Evolutionary conservation across 2,797 vertebrate species (phyloP), one percentile per base, ranked within the genome.

Genomic region (Gobionotothen gibberifrons): DNA sequence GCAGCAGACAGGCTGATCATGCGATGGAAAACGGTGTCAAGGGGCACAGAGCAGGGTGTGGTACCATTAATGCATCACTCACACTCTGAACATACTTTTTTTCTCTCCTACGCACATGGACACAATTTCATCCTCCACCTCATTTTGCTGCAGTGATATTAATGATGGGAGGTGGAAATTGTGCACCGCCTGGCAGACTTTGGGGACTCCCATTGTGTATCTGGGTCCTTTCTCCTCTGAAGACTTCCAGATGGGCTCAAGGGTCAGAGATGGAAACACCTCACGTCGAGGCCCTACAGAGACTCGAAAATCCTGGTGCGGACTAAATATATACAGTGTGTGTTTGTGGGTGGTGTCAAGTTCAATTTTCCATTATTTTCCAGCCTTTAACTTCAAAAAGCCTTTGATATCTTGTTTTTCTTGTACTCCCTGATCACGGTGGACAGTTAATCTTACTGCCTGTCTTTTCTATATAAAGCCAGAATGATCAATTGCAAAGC

Each of bases 171-270:
- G 81, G 75, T 66, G 84, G 21, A 47, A 74, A 63, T 69, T 84
- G 63, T 61, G 76, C 66, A 22, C 39, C 58, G 59, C 73, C 52
- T 72, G 85, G 81, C 78, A 87, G 68, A 78, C 82, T 55, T 75
- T 51, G 55, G 79, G 69, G 82, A 83, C 78, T 81, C 70, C 59
- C 54, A 32, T 77, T 80, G 75, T 81, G 76, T 69, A 39, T 69
- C 69, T 49, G 69, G 47, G 74, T 77, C 78, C 63, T 42, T 60
- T 90, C 78, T 84, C 61, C 66, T 64, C 73, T 90, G 86, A 92
- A 91, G 82, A 85, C 81, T 92, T 93, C 91, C 89, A 92, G 87
- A 91, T 93, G 91, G 76, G 43, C 67, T 74, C 49, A 15, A 19
- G 21, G 81, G 82, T 85, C 76, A 52, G 65, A 69, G 72, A 74